phyloP scores from a whole-genome alignment of 2,888 invertebrate species.

The Encarsia formosa region DNA sequence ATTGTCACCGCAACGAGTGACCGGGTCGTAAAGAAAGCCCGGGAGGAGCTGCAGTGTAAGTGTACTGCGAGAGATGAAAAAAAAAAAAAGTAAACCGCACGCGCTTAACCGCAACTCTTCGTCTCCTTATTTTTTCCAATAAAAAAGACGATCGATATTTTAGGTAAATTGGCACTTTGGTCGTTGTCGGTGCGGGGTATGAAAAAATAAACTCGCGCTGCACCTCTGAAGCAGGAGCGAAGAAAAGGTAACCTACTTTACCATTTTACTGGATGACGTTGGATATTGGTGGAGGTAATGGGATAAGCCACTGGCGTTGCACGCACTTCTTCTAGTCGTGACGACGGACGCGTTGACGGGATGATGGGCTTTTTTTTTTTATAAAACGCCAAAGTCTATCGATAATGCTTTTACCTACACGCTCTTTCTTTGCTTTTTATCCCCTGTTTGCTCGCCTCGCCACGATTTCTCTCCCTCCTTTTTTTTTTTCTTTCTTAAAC shows the following conservation, averaged over 20 bases:
- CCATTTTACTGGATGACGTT: slow-evolving; percentile 1
- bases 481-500: too few relatives aligned
- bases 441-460: too few relatives aligned
- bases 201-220: too few relatives aligned
- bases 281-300: neutral
- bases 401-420: too few relatives aligned
- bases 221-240: neutral
- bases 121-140: neutral
- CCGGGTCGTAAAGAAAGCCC: slow-evolving; percentile 8
- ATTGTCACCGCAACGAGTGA: too few relatives aligned
- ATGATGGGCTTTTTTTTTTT: neutral
- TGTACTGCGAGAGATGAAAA: neutral
- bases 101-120: too few relatives aligned
- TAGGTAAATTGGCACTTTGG: slow-evolving; percentile 15
- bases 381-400: too few relatives aligned
- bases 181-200: too few relatives aligned
- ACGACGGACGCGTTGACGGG: neutral
- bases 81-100: too few relatives aligned
- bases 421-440: too few relatives aligned
- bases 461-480: too few relatives aligned
- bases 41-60: neutral
- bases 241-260: slow-evolving; percentile 3
- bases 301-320: neutral
- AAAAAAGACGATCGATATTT: slow-evolving; percentile 8
- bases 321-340: neutral